Evolutionary conservation across 1,140 invertebrate species (phyloP), one percentile per base, ranked within the genome.

Genomic region (Portunus trituberculatus): DNA sequence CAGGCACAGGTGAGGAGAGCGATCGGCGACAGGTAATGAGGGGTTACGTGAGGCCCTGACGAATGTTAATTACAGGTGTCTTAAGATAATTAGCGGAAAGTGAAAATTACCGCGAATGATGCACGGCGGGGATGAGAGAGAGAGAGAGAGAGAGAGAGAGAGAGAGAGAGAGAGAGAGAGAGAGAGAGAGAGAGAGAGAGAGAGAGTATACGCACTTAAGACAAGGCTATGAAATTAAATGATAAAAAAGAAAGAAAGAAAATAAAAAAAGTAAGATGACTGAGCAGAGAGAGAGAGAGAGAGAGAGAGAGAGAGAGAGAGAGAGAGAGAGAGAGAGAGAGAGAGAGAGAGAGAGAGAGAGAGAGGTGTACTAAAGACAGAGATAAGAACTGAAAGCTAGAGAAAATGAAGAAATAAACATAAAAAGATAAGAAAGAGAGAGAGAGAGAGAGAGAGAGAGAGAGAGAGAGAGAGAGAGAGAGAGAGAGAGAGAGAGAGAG

Each of bases 401-500:
- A n/a, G n/a, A n/a, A n/a, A n/a, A n/a, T n/a, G n/a, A n/a, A n/a
- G n/a, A n/a, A n/a, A n/a, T n/a, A n/a, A n/a, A 32, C n/a, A 32
- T n/a, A 8, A 7, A n/a, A 32, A 7, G 6, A 84, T n/a, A 25
- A 46, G 45, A 88, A 29, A 46, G 86, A 46, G 86, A n/a, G 29
- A 46, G 48, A 46, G 82, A 76, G 25, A 31, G 39, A 25, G 25
- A 59, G 31, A 45, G 10, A 31, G 52, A 83, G n/a, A 25, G 31
- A n/a, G 67, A 45, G 39, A 25, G 32, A 29, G 32, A 32, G 76
- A 83, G n/a, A 32, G 25, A n/a, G 25, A 59, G 25, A 46, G 31
- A 83, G 91, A 82, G 83, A 86, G 83, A 39, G 83, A 86, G 83
- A 39, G 32, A 86, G 83, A 39, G 83, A 39, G 32, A 86, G 83